A percentile compares a stretch with the other conserved stretches of the same genome.
phyloP scores from a whole-genome alignment of 2,888 invertebrate genomes.

The Anarsia innoxiella region DNA sequence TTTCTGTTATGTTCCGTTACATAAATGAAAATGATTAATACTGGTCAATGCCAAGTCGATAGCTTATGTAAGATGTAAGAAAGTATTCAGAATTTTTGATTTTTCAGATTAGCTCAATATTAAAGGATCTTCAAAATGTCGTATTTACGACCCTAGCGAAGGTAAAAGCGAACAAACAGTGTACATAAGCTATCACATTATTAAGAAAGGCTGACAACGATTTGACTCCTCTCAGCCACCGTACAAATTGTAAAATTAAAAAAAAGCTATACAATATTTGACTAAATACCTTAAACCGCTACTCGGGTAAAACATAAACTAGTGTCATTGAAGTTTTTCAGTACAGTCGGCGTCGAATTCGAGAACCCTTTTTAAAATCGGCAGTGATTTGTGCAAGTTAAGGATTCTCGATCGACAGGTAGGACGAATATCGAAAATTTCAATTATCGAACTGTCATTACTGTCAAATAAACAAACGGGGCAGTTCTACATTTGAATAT shows the following conservation, averaged over 20 bases:
- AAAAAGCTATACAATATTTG: constrained; percentile 70
- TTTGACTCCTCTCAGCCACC: constrained; percentile 50
- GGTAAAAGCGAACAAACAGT: not conserved
- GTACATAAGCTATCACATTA: constrained; percentile 44
- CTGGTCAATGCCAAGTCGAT: constrained; percentile 53
- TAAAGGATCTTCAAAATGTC: not conserved
- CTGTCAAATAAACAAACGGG: not conserved
- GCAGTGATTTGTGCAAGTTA: constrained; percentile 3
- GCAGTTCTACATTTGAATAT: not conserved
- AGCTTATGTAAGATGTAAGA: constrained; percentile 16
- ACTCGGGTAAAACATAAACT: constrained; percentile 52
- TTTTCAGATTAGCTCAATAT: not conserved
- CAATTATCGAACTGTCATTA: not conserved
- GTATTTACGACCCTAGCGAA: not conserved
- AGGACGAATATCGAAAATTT: not conserved
- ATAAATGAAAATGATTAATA: constrained; percentile 37
- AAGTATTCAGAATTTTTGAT: constrained; percentile 1
- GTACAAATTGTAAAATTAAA: constrained; percentile 28
- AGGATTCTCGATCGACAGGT: not conserved
- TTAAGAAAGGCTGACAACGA: constrained; percentile 35
- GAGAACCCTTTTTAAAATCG: constrained; percentile 1
- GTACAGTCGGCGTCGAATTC: constrained; percentile 7
- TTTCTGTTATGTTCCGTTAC: not conserved
- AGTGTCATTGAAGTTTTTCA: constrained; percentile 51
- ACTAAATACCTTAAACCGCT: constrained; percentile 71